These are phyloP conservation scores for Darevskia mixta DNA, from an alignment of 2,797 vertebrate species.

Conservation along the genomic window DNA sequence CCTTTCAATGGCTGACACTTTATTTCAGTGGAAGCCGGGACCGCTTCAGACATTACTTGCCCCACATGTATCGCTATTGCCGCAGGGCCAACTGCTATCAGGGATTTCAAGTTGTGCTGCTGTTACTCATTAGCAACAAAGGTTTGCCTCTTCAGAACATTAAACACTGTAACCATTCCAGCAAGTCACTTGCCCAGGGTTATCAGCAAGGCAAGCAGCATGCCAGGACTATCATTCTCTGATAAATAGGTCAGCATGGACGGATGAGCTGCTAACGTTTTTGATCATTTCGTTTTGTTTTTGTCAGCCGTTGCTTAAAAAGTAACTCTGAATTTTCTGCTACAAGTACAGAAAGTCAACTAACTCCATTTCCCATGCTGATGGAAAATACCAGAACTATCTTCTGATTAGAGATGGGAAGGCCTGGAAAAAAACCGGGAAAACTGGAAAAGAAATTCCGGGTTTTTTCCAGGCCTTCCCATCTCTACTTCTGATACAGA, in stretches of 20 bases:
- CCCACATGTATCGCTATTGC: neutral
- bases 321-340: neutral
- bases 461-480: too few relatives aligned
- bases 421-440: too few relatives aligned
- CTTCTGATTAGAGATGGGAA: too few relatives aligned
- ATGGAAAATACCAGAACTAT: neutral
- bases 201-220: neutral
- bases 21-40: neutral
- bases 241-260: neutral
- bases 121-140: constrained; percentile 6
- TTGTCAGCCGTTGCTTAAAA: neutral
- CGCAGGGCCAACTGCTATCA: neutral
- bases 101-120: neutral
- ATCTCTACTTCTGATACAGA: neutral
- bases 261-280: neutral
- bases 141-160: neutral
- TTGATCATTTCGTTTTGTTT: neutral
- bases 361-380: neutral
- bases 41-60: neutral
- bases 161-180: neutral
- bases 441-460: too few relatives aligned
- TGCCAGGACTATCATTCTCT: neutral
- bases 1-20: neutral
- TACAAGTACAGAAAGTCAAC: neutral
- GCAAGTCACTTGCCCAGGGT: neutral